Evolutionary conservation across 2,797 vertebrate species (phyloP).

Genomic region (Falco concolor): DNA sequence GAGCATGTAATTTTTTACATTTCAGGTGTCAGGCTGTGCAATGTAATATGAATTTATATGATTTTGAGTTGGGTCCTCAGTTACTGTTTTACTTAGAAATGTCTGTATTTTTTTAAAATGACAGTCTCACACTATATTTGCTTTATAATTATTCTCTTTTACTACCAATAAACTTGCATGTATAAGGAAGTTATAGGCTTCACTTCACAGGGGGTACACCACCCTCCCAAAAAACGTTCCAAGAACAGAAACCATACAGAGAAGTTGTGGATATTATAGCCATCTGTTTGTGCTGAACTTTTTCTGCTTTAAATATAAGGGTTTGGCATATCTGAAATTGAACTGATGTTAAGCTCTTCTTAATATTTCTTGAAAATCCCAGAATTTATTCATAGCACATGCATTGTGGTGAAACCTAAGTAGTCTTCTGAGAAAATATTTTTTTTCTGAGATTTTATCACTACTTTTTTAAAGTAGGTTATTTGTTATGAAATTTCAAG

Average conservation of each 20-base stretch:
- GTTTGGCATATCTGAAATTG: neutral
- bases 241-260: neutral
- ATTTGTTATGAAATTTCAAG: neutral
- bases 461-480: neutral
- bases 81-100: neutral
- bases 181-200: neutral
- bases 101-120: neutral
- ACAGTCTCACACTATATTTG: neutral
- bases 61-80: neutral
- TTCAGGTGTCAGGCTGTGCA: neutral
- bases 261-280: neutral
- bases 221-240: neutral
- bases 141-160: neutral
- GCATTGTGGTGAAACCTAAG: neutral
- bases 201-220: neutral
- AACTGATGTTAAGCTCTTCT: neutral
- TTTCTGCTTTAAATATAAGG: neutral
- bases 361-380: neutral
- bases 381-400: neutral
- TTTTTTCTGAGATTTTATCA: neutral
- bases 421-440: neutral
- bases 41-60: neutral
- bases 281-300: neutral
- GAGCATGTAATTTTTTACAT: neutral
- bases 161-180: neutral